Evolutionary conservation across 2,797 vertebrate species (phyloP), one percentile per base, ranked within the genome.

Genomic region (Oreochromis mossambicus): DNA sequence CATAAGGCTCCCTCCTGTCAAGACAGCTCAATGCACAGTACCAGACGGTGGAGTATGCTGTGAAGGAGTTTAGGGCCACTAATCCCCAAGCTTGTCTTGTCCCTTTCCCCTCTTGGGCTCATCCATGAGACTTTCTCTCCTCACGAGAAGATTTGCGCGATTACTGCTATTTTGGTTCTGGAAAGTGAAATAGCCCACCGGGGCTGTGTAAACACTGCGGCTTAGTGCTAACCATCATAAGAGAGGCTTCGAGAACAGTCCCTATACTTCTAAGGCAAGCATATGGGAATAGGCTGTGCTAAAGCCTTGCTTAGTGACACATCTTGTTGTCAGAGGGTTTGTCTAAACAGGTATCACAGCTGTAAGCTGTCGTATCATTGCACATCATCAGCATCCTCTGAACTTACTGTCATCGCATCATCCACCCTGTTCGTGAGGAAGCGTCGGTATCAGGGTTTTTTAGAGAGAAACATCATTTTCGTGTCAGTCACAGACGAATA

Each of bases 341-440:
- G 91, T 94, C 93, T 94, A 93, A 95, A 95, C 94, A 95, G 94
- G 92, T 94, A 92, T 95, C 95, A 95, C 91, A 95, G 94, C 89
- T 91, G 91, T 94, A 92, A 91, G 93, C 93, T 95, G 93, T 94
- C 95, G 86, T 90, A 93, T 95, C 94, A 92, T 88, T 58, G 88
- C 36, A 77, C 89, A 92, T 93, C 93, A 90, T 88, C 77, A 83
- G 81, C 88, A 83, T 92, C 89, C 85, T 94, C 89, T 94, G 92
- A 93, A 95, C 92, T 90, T 83, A 90, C 92, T 94, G 93, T 94
- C 95, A 94, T 86, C 87, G 24, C 89, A 91, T 91, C 93, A 91
- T 88, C 90, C 84, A 43, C 87, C 81, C 81, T 50, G 91, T 93
- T 94, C 82, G 88, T 3, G 81, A 85, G 91, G 88, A 94, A 92